phyloP scores from a whole-genome alignment of 2,888 invertebrate species.

The Sinodicranocentrus sp. region DNA sequence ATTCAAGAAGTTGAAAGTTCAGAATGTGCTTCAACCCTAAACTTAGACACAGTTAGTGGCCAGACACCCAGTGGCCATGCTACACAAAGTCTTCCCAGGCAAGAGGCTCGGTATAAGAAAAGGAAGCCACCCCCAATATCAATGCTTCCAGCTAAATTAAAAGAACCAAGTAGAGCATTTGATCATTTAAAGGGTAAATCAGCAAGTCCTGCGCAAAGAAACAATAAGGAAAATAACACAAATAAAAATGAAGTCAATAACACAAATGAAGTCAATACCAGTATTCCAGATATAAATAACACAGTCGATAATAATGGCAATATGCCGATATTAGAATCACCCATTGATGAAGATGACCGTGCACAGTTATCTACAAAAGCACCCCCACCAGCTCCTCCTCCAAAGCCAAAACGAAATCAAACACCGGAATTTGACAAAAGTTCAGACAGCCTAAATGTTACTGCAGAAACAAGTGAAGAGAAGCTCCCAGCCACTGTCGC shows the following conservation, averaged over 20 bases:
- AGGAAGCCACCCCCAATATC: constrained; percentile 51
- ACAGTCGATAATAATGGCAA: not conserved
- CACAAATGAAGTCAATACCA: not conserved
- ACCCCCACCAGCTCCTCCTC: constrained; percentile 40
- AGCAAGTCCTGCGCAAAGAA: constrained; percentile 39
- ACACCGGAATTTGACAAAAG: constrained; percentile 10
- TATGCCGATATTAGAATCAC: constrained; percentile 36
- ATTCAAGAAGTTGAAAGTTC: constrained; percentile 62
- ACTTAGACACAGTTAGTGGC: constrained; percentile 12
- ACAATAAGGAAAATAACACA: not conserved
- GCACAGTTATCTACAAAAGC: not conserved
- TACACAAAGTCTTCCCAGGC: constrained; percentile 52
- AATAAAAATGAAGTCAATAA: not conserved
- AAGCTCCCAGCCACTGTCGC: not conserved
- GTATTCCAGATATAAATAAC: not conserved
- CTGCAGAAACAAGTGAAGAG: not conserved
- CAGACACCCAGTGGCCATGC: constrained; percentile 25
- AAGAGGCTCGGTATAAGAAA: constrained; percentile 49
- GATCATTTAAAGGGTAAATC: constrained; percentile 54
- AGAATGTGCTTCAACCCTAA: constrained; percentile 35
- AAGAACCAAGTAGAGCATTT: constrained; percentile 51
- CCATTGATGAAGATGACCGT: constrained; percentile 37
- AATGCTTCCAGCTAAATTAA: constrained; percentile 29
- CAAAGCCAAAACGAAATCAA: constrained; percentile 44
- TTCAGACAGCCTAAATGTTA: not conserved